Evolutionary conservation across 2,888 invertebrate genomes (phyloP), one percentile per base, ranked within the genome.

Genomic region (Netelia virgata): DNA sequence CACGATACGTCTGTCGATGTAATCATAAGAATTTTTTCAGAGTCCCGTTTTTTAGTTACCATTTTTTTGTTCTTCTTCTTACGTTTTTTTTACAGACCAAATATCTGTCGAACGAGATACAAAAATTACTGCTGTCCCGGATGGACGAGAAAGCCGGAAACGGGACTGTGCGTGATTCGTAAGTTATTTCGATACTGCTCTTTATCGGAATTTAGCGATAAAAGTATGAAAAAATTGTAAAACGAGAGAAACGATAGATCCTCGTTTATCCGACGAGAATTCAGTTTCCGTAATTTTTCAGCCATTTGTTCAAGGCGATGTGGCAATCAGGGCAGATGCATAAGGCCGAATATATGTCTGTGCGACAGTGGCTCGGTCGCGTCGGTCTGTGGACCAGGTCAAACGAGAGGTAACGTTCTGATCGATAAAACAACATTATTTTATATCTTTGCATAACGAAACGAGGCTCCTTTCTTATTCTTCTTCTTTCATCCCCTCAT

Each of bases 111-210:
- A 90, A 96, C 96, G 84, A 95, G 96, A 88, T 95, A 95, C 92
- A 95, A 96, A 92, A 96, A 96, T 92, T 96, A 96, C 93, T 98
- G 98, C 94, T 98, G 98, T 94, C 97, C 97, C 1, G 98, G 98
- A 14, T 98, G 98, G 98, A 95, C 96, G 18, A 95, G 96, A 88
- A 96, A 97, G 89, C 95, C 95, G 3, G 95, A 96, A 88, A 96
- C 96, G 55, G 95, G 96, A 86, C 95, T 97, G 72, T 98, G 98
- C 94, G 96, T 97, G 90, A 96, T 97, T 90, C 97, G 97, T 98
- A 95, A 97, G 97, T 96, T 36, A 36, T 36, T 36, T 36, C 36
- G 36, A 23, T 23, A 23, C 23, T 1, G 23, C 23, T 23, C 23
- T 23, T 23, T 23, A 23, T 23, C 70, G 10, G 55, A 23, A 14